A percentile compares a stretch with the other conserved stretches of the same genome.
These are phyloP conservation scores for Ditula angustiorana DNA, from an alignment of 2,888 invertebrate species.

Conservation along the genomic window DNA sequence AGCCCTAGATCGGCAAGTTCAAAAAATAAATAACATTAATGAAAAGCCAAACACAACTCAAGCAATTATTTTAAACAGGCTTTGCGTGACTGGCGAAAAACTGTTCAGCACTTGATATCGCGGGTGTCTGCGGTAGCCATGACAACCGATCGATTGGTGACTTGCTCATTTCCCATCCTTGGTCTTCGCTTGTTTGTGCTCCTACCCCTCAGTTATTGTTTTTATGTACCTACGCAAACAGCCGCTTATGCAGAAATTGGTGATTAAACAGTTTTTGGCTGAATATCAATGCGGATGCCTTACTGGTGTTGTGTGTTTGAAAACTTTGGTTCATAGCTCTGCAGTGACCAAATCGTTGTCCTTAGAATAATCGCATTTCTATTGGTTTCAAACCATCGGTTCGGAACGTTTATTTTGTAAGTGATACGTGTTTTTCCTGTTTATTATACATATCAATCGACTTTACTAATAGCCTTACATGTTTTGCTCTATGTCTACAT, in stretches of 20 bases:
- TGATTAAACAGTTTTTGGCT: background rate
- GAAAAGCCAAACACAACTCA: conserved; percentile 4
- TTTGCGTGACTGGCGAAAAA: conserved; percentile 35
- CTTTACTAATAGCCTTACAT: no score
- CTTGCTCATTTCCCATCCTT: conserved; percentile 33
- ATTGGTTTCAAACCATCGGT: no score
- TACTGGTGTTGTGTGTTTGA: no score
- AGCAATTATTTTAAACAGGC: conserved; percentile 29
- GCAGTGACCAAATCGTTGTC: no score
- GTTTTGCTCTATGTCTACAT: no score
- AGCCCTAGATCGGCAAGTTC: no score
- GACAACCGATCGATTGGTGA: conserved; percentile 41
- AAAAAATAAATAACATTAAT: background rate
- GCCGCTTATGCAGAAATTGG: background rate
- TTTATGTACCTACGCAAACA: conserved; percentile 18
- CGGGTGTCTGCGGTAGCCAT: conserved; percentile 38
- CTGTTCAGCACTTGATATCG: conserved; percentile 35
- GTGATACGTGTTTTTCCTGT: no score
- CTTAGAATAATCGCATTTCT: no score
- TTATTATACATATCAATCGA: no score
- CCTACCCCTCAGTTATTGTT: conserved; percentile 20
- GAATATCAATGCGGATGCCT: background rate
- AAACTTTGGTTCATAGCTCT: no score
- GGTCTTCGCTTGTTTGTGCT: conserved; percentile 27
- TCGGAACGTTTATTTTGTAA: no score